phyloP scores from a whole-genome alignment of 2,113 vertebrate species.

The Gadus chalcogrammus region DNA sequence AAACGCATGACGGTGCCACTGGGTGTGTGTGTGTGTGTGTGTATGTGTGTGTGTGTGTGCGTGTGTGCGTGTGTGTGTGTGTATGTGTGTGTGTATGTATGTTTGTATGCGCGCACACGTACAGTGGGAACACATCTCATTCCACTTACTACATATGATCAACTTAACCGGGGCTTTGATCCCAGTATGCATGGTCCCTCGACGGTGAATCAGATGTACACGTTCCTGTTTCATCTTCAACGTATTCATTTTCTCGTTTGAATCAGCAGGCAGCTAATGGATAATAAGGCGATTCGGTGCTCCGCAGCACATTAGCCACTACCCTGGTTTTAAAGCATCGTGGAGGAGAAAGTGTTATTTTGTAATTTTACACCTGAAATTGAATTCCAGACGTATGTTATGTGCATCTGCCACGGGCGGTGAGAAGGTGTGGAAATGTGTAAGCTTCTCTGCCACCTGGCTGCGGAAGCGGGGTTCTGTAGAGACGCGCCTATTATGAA shows the following conservation, averaged over 20 bases:
- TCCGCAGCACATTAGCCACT: constrained; percentile 22
- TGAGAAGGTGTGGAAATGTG: constrained; percentile 31
- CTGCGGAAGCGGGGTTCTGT: too few relatives aligned
- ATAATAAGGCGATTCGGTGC: constrained; percentile 37
- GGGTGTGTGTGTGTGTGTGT: too few relatives aligned
- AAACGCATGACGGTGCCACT: neutral
- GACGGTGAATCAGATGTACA: constrained; percentile 15
- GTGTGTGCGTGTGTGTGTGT: too few relatives aligned
- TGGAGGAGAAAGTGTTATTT: constrained; percentile 42
- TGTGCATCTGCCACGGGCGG: constrained; percentile 23
- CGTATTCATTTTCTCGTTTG: constrained; percentile 24
- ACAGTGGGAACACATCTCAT: constrained; percentile 1
- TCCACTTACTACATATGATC: constrained; percentile 29
- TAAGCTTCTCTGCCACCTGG: constrained; percentile 1
- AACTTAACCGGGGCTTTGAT: constrained; percentile 46
- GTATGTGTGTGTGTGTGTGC: neutral
- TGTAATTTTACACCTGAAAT: constrained; percentile 56
- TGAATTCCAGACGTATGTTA: constrained; percentile 20
- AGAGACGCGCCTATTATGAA: too few relatives aligned
- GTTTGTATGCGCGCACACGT: neutral
- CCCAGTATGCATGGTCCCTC: constrained; percentile 34
- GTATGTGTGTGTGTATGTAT: neutral
- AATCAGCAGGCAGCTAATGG: constrained; percentile 46
- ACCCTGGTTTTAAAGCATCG: constrained; percentile 27
- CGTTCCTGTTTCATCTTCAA: constrained; percentile 37